Percentiles rank a stretch among this genome's conserved stretches.
phyloP scores from a whole-genome alignment of 2,888 invertebrate genomes.

The Tholera decimalis region DNA sequence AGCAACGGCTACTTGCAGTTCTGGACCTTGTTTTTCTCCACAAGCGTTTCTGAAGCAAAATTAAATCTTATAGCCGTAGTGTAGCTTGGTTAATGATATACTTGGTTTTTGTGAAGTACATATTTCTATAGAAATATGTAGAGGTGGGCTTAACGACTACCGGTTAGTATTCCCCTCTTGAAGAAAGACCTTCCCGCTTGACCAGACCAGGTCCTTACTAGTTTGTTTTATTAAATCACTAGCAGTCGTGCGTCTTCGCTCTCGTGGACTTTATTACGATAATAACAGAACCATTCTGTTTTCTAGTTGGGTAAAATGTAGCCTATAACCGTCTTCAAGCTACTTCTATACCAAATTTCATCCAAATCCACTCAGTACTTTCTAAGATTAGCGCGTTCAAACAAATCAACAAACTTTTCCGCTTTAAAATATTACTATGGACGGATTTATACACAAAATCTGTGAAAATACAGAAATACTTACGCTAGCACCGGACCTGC shows the following conservation, averaged over 20 bases:
- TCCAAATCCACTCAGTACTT: too few relatives aligned
- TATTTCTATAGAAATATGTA: background rate
- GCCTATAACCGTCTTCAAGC: too few relatives aligned
- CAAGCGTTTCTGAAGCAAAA: constrained; percentile 89
- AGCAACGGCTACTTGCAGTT: constrained; percentile 77
- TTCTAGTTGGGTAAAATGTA: too few relatives aligned
- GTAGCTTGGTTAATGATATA: background rate
- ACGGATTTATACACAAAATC: too few relatives aligned
- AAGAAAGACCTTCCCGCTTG: background rate
- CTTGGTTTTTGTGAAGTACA: background rate
- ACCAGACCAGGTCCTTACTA: background rate
- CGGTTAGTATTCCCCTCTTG: background rate
- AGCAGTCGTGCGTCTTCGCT: too few relatives aligned
- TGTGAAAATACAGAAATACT: too few relatives aligned
- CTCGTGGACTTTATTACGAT: too few relatives aligned
- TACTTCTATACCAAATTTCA: too few relatives aligned
- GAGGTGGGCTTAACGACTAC: background rate
- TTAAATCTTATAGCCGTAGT: background rate
- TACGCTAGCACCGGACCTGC: constrained; percentile 79
- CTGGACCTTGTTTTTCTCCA: constrained; percentile 93
- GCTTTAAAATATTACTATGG: too few relatives aligned
- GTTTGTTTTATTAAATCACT: background rate
- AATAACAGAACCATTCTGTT: too few relatives aligned
- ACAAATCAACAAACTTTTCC: too few relatives aligned
- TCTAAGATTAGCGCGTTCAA: too few relatives aligned